Evolutionary conservation across 2,888 invertebrate species (phyloP).

Genomic region (Serrognathus titanus): DNA sequence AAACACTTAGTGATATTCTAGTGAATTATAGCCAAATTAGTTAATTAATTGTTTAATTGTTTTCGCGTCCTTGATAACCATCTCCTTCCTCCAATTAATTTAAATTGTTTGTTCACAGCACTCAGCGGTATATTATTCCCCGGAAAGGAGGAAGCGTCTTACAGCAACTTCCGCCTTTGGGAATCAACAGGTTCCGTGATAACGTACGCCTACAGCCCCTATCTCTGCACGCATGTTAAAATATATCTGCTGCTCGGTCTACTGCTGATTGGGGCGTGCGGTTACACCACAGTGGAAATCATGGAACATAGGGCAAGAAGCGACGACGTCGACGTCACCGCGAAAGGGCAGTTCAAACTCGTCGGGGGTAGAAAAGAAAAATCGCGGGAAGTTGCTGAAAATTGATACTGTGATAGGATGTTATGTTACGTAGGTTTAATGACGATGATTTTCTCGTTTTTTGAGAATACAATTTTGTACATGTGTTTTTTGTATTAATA

Average conservation of each 20-base stretch:
- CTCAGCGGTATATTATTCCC: conserved; percentile 84
- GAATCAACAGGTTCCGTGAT: conserved; percentile 87
- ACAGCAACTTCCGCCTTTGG: conserved; percentile 90
- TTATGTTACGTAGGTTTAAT: no score
- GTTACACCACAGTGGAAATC: conserved; percentile 68
- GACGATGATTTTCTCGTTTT: no score
- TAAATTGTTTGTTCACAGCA: conserved; percentile 51
- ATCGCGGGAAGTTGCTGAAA: conserved; percentile 40
- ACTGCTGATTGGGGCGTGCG: conserved; percentile 67
- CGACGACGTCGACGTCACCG: conserved; percentile 44
- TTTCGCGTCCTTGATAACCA: neutral
- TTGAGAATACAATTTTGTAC: no score
- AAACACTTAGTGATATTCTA: no score
- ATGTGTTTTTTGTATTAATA: no score
- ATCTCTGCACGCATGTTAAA: conserved; percentile 71
- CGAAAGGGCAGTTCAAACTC: conserved; percentile 27
- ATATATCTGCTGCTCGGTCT: conserved; percentile 65
- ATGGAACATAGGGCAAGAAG: conserved; percentile 48
- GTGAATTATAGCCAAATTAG: neutral
- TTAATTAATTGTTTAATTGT: neutral
- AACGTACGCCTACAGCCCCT: conserved; percentile 76
- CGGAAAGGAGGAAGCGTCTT: conserved; percentile 82
- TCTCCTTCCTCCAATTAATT: conserved; percentile 6
- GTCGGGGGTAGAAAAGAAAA: conserved; percentile 23
- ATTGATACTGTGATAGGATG: conserved; percentile 7